Conservation (phyloP, 1,140 invertebrate species). For the Leucophenga varia region DNA sequence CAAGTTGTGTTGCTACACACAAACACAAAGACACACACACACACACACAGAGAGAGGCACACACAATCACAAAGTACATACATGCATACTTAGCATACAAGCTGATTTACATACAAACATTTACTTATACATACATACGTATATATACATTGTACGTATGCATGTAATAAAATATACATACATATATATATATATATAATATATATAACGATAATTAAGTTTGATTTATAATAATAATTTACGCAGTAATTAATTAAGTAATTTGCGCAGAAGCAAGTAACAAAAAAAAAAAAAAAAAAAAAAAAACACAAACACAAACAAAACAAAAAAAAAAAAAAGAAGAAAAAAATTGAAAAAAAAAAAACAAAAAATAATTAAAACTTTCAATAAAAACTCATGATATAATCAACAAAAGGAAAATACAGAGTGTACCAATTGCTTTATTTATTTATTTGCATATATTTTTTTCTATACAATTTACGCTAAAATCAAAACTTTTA, state of each 20-base stretch:
- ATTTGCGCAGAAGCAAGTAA: slow-evolving; percentile 21
- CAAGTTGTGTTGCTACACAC: no score
- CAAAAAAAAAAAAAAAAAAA: slow-evolving; percentile 19
- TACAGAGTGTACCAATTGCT: background rate
- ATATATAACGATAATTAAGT: no score
- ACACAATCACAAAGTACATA: slow-evolving; percentile 9
- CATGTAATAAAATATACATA: no score
- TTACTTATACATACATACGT: no score
- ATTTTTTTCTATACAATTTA: background rate
- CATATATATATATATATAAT: no score
- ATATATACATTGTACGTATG: no score
- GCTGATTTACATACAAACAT: no score
- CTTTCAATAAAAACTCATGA: slow-evolving; percentile 56
- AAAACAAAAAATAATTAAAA: slow-evolving; percentile 40
- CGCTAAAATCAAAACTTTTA: background rate
- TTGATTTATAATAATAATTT: no score
- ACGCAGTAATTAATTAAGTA: no score
- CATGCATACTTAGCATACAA: slow-evolving; percentile 5
- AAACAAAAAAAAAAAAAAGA: slow-evolving; percentile 24
- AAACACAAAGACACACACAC: slow-evolving; percentile 1
- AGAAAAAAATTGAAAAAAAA: slow-evolving; percentile 17
- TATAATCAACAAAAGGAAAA: slow-evolving; percentile 53
- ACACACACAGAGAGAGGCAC: slow-evolving; percentile 9
- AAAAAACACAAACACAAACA: slow-evolving; percentile 6
- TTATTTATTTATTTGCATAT: slow-evolving; percentile 3